Base-by-base conservation (phyloP, 2,888 invertebrate species). In the Spodoptera picta region DNA sequence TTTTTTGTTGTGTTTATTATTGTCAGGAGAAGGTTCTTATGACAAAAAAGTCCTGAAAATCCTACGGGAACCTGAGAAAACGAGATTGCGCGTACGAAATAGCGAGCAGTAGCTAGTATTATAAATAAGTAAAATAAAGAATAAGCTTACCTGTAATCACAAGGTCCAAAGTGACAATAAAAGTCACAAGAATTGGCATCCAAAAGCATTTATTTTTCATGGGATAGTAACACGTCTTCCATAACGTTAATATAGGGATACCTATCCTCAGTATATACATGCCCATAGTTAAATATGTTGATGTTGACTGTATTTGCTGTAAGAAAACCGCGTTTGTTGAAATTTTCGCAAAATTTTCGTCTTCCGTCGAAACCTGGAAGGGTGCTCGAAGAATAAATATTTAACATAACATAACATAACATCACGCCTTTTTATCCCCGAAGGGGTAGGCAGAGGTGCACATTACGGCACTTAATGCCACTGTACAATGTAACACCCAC, bases 131-230 rank as follows among this genome's bases (percentile, higher is more conserved):
- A 19, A 19, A 19, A 19, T 19, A 1, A 36, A 9, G 36, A 9
- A 36, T 7, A 2, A 7, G 5, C 63, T 62, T 82, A 95, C 96
- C 96, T 80, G 95, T 94, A 4, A 95, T 59, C 1, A 96, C 95
- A 56, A 96, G 89, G 61, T 95, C 89, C 12, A 94, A 80, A 1
- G 96, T 94, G 4, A 94, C 90, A 5, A 93, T 52, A 57, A 93
- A 90, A 0, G 92, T 92, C 0, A 92, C 83, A 5, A 92, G 60
- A 43, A 92, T 90, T 0, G 94, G 94, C 78, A 92, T 90, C 90
- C 90, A 92, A 61, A 90, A 90, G 78, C 88, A 94, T 69, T 86
- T 90, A 48, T 86, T 83, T 66, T 90, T 93, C 24, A 93, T 67
- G 0, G 92, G 91, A 10, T 90, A 81, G 69, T 93, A 94, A 24